Evolutionary conservation across 2,797 vertebrate species (phyloP), one percentile per base, ranked within the genome.

Genomic region (Spinibarbus caldwelli): DNA sequence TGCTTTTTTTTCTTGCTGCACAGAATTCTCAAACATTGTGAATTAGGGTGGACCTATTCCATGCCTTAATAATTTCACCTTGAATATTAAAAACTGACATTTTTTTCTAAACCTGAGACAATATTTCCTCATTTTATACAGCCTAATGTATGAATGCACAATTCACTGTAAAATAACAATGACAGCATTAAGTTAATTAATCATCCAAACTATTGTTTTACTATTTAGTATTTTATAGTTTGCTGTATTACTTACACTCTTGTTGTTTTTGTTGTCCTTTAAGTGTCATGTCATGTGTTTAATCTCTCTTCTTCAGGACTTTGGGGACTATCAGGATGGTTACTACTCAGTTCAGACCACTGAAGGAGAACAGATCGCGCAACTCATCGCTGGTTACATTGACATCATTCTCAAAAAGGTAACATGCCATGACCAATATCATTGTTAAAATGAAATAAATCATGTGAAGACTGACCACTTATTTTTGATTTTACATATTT

Each of bases 351-450:
- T 99, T 70, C 98, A 99, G 94, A 99, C 98, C 0, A 99, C 97
- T 0, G 98, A 99, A 78, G 98, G 98, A 15, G 98, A 99, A 80
- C 98, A 99, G 93, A 99, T 99, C 0, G 98, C 98, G 36, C 98
- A 99, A 92, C 95, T 99, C 43, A 99, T 99, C 49, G 98, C 98
- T 0, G 98, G 98, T 19, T 99, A 99, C 93, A 99, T 99, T 0
- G 98, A 99, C 83, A 99, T 99, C 93, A 99, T 99, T 92, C 97
- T 99, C 7, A 99, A 99, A 91, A 99, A 99, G 97, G 98, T 98
- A 92, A 87, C 11, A 2, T 54, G 17, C 26, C 54, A 23, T 73
- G 57, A 62, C 57, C 17, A 5, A 17, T 8, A 11, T 49, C 15
- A 49, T 66, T 57, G 21, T n/a, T 57, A n/a, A 38, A 10, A n/a